Percentiles rank a stretch among this genome's conserved stretches.
Conservation (phyloP, 1,140 invertebrate species). For the Temnothorax nylanderi region DNA sequence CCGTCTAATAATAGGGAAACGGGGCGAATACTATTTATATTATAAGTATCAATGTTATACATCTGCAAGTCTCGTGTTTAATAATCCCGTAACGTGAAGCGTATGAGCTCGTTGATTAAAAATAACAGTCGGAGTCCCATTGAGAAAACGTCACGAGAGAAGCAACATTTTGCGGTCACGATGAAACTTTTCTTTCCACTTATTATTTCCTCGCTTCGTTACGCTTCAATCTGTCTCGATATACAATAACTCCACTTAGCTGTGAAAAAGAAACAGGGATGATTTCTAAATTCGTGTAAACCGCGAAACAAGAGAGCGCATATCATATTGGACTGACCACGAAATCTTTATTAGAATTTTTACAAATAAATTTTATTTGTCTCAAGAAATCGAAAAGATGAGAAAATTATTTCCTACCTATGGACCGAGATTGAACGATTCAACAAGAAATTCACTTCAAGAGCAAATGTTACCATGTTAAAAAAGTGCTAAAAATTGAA, state of each 20-base stretch:
- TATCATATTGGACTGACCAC: background rate
- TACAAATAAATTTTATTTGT: background rate
- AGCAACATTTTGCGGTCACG: background rate
- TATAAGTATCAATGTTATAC: background rate
- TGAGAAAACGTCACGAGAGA: background rate
- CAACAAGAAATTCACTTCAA: background rate
- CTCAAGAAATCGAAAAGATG: background rate
- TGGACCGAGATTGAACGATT: background rate
- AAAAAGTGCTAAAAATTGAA: background rate
- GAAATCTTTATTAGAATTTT: background rate
- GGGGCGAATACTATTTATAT: slow-evolving; percentile 8
- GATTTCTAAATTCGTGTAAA: slow-evolving; percentile 1
- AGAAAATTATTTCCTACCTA: background rate
- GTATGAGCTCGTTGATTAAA: background rate
- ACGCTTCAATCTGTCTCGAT: background rate
- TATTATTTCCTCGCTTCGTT: background rate
- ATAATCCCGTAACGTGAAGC: background rate
- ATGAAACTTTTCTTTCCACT: slow-evolving; percentile 11
- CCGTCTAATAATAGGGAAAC: background rate
- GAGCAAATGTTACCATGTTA: background rate
- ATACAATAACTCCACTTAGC: background rate
- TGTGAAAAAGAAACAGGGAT: background rate
- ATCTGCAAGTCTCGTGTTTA: background rate
- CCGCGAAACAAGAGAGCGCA: background rate
- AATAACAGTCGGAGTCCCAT: background rate